phyloP scores from a whole-genome alignment of 2,797 vertebrate species.

The Cuculus canorus region DNA sequence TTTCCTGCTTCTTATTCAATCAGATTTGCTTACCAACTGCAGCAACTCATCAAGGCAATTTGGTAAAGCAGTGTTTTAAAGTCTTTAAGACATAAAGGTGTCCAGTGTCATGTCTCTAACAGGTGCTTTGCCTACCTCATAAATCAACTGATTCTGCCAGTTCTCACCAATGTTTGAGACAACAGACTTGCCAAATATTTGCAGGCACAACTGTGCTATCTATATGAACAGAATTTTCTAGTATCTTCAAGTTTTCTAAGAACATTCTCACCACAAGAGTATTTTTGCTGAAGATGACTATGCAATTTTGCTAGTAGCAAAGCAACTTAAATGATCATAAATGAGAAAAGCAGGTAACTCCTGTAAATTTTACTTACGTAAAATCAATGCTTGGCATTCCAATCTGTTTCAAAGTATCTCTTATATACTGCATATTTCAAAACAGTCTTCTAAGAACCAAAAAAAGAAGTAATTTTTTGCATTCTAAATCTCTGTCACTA shows the following conservation, averaged over 20 bases:
- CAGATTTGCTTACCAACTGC: neutral
- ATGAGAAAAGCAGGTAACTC: neutral
- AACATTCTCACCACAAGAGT: neutral
- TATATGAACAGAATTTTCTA: neutral
- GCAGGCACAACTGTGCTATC: neutral
- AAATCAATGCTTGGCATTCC: neutral
- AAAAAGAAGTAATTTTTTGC: neutral
- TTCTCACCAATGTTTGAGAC: neutral
- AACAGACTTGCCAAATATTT: neutral
- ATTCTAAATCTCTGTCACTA: neutral
- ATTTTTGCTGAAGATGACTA: neutral
- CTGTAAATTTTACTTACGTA: neutral
- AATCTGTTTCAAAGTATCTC: neutral
- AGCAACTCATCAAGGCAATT: neutral
- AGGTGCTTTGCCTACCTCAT: neutral
- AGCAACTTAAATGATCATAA: neutral
- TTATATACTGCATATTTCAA: neutral
- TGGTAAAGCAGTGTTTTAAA: neutral
- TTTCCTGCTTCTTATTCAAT: neutral
- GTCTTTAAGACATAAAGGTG: neutral
- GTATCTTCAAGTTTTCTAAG: neutral
- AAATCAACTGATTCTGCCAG: neutral
- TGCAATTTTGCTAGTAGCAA: neutral
- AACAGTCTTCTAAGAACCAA: neutral
- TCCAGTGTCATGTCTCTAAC: neutral